These are phyloP conservation scores for Cheilosia grossa DNA, from an alignment of 2,888 invertebrate species.

Conservation along the genomic window DNA sequence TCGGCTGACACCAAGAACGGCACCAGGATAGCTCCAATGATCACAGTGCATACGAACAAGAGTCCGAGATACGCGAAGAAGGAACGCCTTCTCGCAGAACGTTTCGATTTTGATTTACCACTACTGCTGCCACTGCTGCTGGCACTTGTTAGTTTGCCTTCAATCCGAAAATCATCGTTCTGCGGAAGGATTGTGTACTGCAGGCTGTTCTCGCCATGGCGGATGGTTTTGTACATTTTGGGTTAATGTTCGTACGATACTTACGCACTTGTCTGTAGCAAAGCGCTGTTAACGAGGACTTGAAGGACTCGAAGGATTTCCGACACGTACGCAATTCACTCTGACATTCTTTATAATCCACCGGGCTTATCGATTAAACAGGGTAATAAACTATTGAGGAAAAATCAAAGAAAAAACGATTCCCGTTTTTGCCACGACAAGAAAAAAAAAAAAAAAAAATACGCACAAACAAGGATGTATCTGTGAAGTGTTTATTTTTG, in stretches of 20 bases:
- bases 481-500: constrained; percentile 49
- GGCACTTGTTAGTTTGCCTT: constrained; percentile 85
- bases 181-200: constrained; percentile 90
- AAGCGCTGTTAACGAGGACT: background rate
- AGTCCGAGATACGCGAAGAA: constrained; percentile 82
- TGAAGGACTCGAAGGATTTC: constrained; percentile 7
- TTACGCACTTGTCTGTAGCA: constrained; percentile 6
- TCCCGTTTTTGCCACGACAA: constrained; percentile 24
- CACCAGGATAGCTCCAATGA: constrained; percentile 82
- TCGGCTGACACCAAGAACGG: constrained; percentile 82
- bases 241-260: constrained; percentile 18
- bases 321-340: constrained; percentile 18
- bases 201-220: constrained; percentile 89
- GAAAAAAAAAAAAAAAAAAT: constrained; percentile 22
- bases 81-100: constrained; percentile 78
- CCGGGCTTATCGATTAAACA: constrained; percentile 58
- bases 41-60: constrained; percentile 82
- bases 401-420: constrained; percentile 21
- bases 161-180: constrained; percentile 87
- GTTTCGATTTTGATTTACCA: constrained; percentile 76
- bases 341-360: constrained; percentile 23
- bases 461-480: constrained; percentile 49
- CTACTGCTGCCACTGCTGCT: constrained; percentile 84
- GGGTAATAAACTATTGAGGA: constrained; percentile 24
- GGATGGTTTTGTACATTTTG: constrained; percentile 89